Base-by-base conservation (phyloP, 2,113 vertebrate genomes). In the Redunca redunca region DNA sequence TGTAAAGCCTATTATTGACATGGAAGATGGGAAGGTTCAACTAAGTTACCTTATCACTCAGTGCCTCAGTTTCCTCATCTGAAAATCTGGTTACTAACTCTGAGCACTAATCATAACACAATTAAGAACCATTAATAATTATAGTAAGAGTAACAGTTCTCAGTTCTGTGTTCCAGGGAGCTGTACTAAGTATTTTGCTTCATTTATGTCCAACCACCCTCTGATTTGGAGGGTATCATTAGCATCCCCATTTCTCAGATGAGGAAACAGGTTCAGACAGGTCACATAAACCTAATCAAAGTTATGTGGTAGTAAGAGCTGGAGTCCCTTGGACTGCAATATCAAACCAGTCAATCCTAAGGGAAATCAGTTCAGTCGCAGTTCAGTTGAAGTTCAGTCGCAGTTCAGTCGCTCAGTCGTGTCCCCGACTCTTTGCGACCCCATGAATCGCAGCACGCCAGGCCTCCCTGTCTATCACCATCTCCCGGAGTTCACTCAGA, bases 1-100 rank as follows among this genome's bases (percentile, higher is more conserved):
- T 90, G 62, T 28, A 82, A 90, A 85, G 46, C 17, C 46, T 82
- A 46, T 57, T 43, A 89, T 2, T 89, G 78, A 84, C 92, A 21
- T 0, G 26, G 53, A 46, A 48, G 67, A 74, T 25, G 64, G 58
- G 19, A 30, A 58, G 8, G 1, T 77, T 52, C 71, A 71, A 52
- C 36, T 9, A 15, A 40, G 67, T 52, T 13, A 16, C 10, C 58
- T 40, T 19, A 30, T 55, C 0, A 5, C 40, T 46, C 78, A 23
- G 17, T 46, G 83, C 78, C 53, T 94, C 30, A 6, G 43, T 86
- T 55, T 95, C 78, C 78, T 50, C 90, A 14, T 74, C 26, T 50
- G 67, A 46, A 80, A 95, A 21, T 5, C 15, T 1, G 16, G 26
- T 57, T 46, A 12, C 14, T 36, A 50, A 36, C 60, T 11, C 28